These are phyloP conservation scores for Diglossa cyanea DNA, from an alignment of 2,797 vertebrate species.

Conservation along the genomic window DNA sequence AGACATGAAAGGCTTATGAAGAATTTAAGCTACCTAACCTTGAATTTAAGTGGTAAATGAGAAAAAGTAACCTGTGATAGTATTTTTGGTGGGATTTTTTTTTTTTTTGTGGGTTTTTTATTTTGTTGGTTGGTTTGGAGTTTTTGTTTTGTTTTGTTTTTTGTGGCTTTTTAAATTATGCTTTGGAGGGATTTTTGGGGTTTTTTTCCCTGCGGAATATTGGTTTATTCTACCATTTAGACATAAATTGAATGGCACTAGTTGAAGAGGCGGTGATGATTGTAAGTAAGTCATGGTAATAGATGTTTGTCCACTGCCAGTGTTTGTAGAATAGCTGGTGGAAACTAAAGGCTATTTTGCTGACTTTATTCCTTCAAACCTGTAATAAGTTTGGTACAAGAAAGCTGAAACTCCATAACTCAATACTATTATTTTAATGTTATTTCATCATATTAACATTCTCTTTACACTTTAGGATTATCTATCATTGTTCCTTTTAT, in stretches of 20 bases:
- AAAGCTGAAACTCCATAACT: background rate
- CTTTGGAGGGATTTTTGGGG: rapidly evolving
- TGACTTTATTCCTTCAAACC: background rate
- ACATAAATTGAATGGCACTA: background rate
- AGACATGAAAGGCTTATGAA: background rate
- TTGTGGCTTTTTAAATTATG: rapidly evolving
- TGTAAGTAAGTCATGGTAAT: background rate
- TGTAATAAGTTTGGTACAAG: background rate
- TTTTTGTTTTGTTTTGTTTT: rapidly evolving
- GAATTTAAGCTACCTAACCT: background rate
- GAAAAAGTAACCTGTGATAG: rapidly evolving
- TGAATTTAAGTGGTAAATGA: background rate
- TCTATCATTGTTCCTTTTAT: background rate
- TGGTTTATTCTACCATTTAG: background rate
- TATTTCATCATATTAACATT: background rate
- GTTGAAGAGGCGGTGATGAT: background rate
- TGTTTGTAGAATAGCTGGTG: background rate
- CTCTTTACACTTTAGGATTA: background rate
- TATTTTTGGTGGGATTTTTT: rapidly evolving
- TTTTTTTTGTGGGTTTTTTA: no score
- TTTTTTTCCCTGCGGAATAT: rapidly evolving
- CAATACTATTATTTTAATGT: background rate
- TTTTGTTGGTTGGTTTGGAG: background rate
- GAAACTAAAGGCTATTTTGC: background rate
- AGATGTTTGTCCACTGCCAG: background rate